Conservation (phyloP, 2,888 invertebrate species). For the Lingula anatina region DNA sequence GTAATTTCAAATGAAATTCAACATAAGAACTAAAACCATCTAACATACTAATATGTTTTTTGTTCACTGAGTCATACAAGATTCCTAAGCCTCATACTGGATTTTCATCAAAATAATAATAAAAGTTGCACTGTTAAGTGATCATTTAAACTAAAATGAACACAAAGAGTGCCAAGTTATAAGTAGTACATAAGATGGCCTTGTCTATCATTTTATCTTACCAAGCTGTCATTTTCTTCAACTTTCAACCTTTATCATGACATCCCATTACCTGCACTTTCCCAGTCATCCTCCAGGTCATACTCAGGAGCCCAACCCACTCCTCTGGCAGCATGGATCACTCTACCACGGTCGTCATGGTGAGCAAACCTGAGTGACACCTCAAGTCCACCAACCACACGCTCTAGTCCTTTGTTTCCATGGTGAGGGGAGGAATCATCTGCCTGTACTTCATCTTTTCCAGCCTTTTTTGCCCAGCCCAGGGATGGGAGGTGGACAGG, state of each 20-base stretch:
- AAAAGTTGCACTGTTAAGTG: too few species aligned
- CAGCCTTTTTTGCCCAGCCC: constrained; percentile 18
- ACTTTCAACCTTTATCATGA: constrained; percentile 27
- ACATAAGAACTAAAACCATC: too few species aligned
- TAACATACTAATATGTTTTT: too few species aligned
- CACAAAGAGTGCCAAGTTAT: too few species aligned
- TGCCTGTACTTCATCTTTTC: constrained; percentile 7
- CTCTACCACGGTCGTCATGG: constrained; percentile 37
- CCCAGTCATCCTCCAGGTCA: constrained; percentile 23
- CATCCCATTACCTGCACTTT: constrained; percentile 30
- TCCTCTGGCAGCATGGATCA: constrained; percentile 37
- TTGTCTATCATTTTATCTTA: too few species aligned
- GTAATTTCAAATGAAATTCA: too few species aligned
- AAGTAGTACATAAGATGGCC: too few species aligned
- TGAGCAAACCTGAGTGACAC: constrained; percentile 42
- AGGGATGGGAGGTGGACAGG: constrained; percentile 31
- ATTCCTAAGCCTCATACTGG: too few species aligned
- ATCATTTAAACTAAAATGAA: too few species aligned
- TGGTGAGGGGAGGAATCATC: background rate
- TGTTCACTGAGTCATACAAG: too few species aligned
- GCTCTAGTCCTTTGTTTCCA: constrained; percentile 19
- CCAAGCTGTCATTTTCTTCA: too few species aligned
- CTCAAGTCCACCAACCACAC: constrained; percentile 46
- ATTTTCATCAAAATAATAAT: too few species aligned
- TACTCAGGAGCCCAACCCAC: constrained; percentile 44